Percentiles rank a stretch among this genome's conserved stretches.
These are phyloP conservation scores for Monomorium pharaonis DNA, from an alignment of 1,140 invertebrate species.

Conservation along the genomic window DNA sequence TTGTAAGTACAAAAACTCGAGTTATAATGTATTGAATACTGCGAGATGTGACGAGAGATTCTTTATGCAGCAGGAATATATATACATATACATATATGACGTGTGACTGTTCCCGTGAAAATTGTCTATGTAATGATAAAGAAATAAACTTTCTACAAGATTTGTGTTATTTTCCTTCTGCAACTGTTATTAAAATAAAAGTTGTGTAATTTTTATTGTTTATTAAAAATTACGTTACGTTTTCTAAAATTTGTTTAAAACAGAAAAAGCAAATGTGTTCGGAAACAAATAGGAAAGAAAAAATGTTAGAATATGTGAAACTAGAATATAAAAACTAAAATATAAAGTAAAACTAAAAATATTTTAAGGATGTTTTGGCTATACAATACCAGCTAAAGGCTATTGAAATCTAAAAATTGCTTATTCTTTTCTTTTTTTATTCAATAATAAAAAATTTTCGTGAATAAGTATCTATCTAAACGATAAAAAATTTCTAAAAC, in stretches of 20 bases:
- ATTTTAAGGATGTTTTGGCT: not conserved
- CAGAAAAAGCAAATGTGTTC: not conserved
- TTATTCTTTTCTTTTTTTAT: too few species aligned
- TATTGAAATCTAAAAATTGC: too few species aligned
- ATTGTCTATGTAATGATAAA: slow-evolving; percentile 56
- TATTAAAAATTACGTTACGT: not conserved
- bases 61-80: slow-evolving; percentile 13
- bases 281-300: not conserved
- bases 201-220: not conserved
- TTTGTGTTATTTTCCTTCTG: not conserved
- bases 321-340: not conserved
- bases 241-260: not conserved
- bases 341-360: not conserved
- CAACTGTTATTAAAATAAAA: not conserved
- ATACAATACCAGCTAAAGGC: too few species aligned
- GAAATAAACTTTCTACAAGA: slow-evolving; percentile 68
- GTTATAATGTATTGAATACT: slow-evolving; percentile 35
- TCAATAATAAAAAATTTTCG: too few species aligned
- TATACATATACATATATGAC: slow-evolving; percentile 24
- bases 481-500: too few species aligned
- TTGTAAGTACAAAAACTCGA: slow-evolving; percentile 65
- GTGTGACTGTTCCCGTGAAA: slow-evolving; percentile 47
- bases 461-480: too few species aligned
- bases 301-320: not conserved
- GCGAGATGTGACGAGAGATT: slow-evolving; percentile 6